Evolutionary conservation across 2,113 vertebrate genomes (phyloP).

Genomic region (Micronycteris hirsuta): DNA sequence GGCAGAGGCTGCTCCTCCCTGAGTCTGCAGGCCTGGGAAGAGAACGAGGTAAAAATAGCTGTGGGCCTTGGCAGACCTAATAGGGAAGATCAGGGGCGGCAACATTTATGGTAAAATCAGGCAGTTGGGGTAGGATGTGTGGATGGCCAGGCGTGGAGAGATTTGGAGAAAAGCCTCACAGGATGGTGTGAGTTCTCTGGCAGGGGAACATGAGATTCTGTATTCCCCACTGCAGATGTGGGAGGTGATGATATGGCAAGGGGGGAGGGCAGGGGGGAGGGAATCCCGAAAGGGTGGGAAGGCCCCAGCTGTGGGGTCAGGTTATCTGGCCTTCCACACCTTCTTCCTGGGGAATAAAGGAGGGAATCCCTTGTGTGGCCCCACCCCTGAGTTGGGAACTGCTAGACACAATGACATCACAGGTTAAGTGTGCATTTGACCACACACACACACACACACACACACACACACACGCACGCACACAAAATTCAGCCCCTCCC

Average conservation of each 20-base stretch:
- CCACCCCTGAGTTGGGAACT: neutral
- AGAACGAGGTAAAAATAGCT: constrained; percentile 62
- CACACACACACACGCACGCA: neutral
- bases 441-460: neutral
- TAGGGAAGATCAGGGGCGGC: constrained; percentile 56
- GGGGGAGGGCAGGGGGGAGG: neutral
- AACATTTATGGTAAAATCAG: constrained; percentile 45
- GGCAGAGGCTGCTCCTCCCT: neutral
- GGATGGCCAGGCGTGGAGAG: neutral
- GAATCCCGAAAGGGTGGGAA: neutral
- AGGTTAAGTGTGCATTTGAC: neutral
- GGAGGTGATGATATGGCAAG: neutral
- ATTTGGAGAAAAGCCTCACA: neutral
- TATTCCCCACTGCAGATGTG: neutral
- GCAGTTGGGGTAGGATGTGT: neutral
- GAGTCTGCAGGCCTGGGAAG: constrained; percentile 36
- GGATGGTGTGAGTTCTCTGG: neutral
- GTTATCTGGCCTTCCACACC: neutral
- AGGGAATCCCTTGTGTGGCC: neutral
- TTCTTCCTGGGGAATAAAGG: neutral
- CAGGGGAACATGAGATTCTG: neutral
- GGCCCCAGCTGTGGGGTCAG: neutral
- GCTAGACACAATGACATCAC: neutral
- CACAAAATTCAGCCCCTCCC: neutral
- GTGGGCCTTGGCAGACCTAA: constrained; percentile 54